These are phyloP conservation scores for Capricornis sumatraensis DNA, from an alignment of 2,113 vertebrate species.

Conservation along the genomic window DNA sequence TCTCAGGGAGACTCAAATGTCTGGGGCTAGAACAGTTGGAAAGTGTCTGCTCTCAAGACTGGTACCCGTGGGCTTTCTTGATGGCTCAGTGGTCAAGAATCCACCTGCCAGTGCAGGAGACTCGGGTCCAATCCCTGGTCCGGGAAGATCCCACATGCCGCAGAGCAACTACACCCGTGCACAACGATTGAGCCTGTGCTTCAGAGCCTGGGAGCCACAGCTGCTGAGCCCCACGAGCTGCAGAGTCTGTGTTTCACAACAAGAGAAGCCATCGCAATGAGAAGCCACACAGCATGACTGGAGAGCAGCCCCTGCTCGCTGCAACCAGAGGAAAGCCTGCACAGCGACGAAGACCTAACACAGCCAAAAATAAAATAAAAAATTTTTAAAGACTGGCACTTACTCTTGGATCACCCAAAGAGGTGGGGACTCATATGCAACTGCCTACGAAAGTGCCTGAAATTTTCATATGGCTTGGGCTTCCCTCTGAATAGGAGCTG, in stretches of 20 bases:
- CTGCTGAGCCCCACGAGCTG: neutral
- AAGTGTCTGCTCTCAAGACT: neutral
- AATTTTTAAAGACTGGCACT: neutral
- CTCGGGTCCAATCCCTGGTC: neutral
- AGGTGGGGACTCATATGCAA: neutral
- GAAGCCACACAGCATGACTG: accelerated
- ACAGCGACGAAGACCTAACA: neutral
- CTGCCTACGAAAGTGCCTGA: neutral
- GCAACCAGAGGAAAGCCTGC: neutral
- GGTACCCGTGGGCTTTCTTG: neutral
- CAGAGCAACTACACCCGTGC: neutral
- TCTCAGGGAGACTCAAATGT: neutral
- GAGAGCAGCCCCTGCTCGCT: neutral
- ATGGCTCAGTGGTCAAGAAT: neutral
- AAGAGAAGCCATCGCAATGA: neutral
- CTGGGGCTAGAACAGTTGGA: neutral
- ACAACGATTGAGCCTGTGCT: neutral
- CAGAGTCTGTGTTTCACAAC: neutral
- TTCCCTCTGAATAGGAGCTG: neutral
- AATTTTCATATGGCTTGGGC: neutral
- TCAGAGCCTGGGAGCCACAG: neutral
- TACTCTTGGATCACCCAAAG: neutral
- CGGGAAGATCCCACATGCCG: neutral
- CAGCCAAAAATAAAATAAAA: neutral
- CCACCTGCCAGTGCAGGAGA: neutral